These are phyloP conservation scores for Herpailurus yagouaroundi DNA, from an alignment of 2,113 vertebrate genomes.

Conservation along the genomic window DNA sequence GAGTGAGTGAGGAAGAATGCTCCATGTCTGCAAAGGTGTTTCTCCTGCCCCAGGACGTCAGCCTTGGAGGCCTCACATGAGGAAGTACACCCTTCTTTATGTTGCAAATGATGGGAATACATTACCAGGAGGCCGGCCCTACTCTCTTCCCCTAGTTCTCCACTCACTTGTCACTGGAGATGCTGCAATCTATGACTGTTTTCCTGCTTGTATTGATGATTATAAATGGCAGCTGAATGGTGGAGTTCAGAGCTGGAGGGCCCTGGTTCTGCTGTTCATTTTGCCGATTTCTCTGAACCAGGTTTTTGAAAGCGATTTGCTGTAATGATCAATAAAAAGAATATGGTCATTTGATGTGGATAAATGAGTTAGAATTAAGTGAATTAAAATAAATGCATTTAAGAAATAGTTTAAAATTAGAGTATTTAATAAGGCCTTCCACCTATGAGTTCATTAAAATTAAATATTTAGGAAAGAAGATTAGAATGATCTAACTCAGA, in stretches of 20 bases:
- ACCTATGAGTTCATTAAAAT: slow-evolving; percentile 14
- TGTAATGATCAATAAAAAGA: slow-evolving; percentile 76
- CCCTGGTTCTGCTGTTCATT: slow-evolving; percentile 88
- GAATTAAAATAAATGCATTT: neutral
- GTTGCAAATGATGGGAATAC: too few species aligned
- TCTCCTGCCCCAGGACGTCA: neutral
- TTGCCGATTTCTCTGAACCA: slow-evolving; percentile 92
- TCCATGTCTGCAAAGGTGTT: fast-evolving
- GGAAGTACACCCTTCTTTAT: neutral
- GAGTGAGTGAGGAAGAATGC: too few species aligned
- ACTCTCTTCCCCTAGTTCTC: fast-evolving
- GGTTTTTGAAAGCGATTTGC: slow-evolving; percentile 95
- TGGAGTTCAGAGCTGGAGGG: slow-evolving; percentile 88
- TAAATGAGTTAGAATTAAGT: neutral
- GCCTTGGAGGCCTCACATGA: neutral
- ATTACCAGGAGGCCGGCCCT: neutral
- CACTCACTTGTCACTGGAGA: slow-evolving; percentile 93
- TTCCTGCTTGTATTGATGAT: slow-evolving; percentile 92
- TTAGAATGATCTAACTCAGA: neutral
- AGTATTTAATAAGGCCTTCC: slow-evolving; percentile 13
- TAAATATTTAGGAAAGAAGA: neutral
- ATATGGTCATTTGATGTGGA: neutral
- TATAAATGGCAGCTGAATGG: slow-evolving; percentile 92
- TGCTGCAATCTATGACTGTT: slow-evolving; percentile 94
- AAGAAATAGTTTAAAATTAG: slow-evolving; percentile 19